A percentile compares a stretch with the other conserved stretches of the same genome.
Conservation (phyloP, 2,888 invertebrate genomes). For the Gari tellinella region DNA sequence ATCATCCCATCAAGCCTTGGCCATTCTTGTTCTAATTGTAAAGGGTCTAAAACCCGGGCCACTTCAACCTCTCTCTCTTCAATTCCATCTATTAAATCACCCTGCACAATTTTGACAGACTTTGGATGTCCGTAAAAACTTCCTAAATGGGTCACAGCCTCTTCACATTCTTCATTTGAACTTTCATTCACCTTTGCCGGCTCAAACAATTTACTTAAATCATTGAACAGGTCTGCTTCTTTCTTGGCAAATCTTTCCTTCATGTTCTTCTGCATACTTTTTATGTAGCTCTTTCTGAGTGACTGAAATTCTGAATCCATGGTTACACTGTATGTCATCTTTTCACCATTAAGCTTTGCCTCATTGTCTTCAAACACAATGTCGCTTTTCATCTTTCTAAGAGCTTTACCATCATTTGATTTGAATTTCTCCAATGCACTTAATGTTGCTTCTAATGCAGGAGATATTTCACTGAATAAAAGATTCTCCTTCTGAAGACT, state of each 20-base stretch:
- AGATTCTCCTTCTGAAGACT: slow-evolving; percentile 34
- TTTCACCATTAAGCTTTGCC: too few species aligned
- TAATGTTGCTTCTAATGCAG: slow-evolving; percentile 28
- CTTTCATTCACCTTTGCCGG: slow-evolving; percentile 7
- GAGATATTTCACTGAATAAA: slow-evolving; percentile 34
- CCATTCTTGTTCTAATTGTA: slow-evolving; percentile 25
- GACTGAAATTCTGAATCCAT: too few species aligned
- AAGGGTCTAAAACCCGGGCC: slow-evolving; percentile 16
- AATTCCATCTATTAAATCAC: slow-evolving; percentile 19
- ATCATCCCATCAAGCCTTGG: slow-evolving; percentile 41
- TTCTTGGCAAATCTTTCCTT: too few species aligned
- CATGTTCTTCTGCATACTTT: too few species aligned
- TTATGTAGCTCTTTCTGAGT: too few species aligned
- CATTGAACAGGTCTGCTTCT: too few species aligned
- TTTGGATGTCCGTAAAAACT: slow-evolving; percentile 31
- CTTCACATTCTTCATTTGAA: background rate
- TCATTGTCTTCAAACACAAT: too few species aligned
- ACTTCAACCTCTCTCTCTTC: slow-evolving; percentile 2
- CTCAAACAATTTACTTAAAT: slow-evolving; percentile 32
- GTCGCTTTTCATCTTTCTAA: slow-evolving; percentile 12
- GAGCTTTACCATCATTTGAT: slow-evolving; percentile 24
- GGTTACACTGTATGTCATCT: too few species aligned
- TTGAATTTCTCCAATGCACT: slow-evolving; percentile 26
- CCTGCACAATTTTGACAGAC: slow-evolving; percentile 11
- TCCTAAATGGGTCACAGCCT: slow-evolving; percentile 18